Base-by-base conservation (phyloP, 2,797 vertebrate genomes). In the Hippoglossus hippoglossus region DNA sequence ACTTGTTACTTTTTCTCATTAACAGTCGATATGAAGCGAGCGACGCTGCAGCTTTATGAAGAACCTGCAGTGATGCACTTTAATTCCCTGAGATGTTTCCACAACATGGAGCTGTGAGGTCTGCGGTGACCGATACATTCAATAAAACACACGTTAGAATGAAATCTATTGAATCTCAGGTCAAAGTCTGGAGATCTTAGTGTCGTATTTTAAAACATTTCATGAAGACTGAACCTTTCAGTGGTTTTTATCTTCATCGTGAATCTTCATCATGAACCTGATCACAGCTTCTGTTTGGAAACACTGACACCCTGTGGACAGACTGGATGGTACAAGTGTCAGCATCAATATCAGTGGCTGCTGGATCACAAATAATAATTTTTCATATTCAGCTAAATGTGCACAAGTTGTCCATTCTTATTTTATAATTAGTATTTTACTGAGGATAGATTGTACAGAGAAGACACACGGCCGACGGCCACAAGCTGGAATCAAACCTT, bases 241-340 rank as follows among this genome's bases (percentile, higher is more conserved):
- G 13, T 12, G 39, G 3, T n/a, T 67, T 56, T 60, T 44, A 19
- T 62, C 9, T 16, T 21, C 41, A 13, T 44, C 13, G 0, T 4
- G 13, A 44, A 44, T 21, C 49, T 50, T 50, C 44, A 21, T 50
- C 8, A 22, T 24, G 49, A 49, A 36, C 47, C 31, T 61, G 39
- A 9, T 21, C 7, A 36, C 15, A 36, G 24, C 46, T 73, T 80
- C 47, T 74, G 24, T 77, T 74, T 34, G 64, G 60, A 70, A 63
- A 72, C 70, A 80, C 78, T 93, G 92, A 73, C 93, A 71, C 67
- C 91, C 56, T 24, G 71, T 89, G 94, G 83, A 49, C 11, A 61
- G 4, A 28, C 36, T 22, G 7, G 22, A 13, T 1, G 64, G 39
- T 77, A 36, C 80, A 73, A 5, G 54, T 22, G 2, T 28, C 24